A percentile compares a stretch with the other conserved stretches of the same genome.
Evolutionary conservation across 2,113 vertebrate genomes (phyloP).

Genomic region (Neogobius melanostomus): DNA sequence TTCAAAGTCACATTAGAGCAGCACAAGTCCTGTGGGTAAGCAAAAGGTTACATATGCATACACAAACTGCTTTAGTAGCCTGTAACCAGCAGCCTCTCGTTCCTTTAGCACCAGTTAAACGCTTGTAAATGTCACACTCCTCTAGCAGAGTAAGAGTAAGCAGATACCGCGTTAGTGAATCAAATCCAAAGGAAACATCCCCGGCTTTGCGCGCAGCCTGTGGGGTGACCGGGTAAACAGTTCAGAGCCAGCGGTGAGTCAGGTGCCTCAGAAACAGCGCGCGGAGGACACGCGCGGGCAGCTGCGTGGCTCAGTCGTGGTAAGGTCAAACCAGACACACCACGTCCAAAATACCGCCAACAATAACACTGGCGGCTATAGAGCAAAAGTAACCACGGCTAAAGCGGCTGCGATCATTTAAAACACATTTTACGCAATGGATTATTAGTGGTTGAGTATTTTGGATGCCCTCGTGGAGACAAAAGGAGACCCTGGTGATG

Average conservation of each 20-base stretch:
- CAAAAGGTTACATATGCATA: neutral
- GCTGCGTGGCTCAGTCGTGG: neutral
- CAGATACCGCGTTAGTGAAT: neutral
- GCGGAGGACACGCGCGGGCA: neutral
- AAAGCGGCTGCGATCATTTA: neutral
- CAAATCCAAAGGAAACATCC: neutral
- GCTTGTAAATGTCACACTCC: neutral
- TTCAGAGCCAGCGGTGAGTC: conserved; percentile 1
- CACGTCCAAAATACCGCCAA: neutral
- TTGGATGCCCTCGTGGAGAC: conserved; percentile 59
- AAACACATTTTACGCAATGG: neutral
- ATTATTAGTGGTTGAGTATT: conserved; percentile 15
- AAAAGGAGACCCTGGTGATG: conserved; percentile 56
- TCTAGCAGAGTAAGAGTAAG: neutral
- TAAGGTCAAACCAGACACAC: conserved; percentile 8
- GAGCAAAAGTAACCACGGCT: neutral
- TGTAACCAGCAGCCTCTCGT: neutral
- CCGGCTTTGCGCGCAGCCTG: neutral
- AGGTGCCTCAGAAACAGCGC: neutral
- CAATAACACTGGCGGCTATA: neutral
- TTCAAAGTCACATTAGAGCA: too few relatives aligned
- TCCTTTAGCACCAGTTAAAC: neutral
- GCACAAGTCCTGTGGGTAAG: too few relatives aligned
- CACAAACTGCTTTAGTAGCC: neutral
- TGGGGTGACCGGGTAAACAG: neutral